Percentiles rank a stretch among this genome's conserved stretches.
These are phyloP conservation scores for Tachysurus fulvidraco DNA, from an alignment of 2,113 vertebrate species.

Conservation along the genomic window DNA sequence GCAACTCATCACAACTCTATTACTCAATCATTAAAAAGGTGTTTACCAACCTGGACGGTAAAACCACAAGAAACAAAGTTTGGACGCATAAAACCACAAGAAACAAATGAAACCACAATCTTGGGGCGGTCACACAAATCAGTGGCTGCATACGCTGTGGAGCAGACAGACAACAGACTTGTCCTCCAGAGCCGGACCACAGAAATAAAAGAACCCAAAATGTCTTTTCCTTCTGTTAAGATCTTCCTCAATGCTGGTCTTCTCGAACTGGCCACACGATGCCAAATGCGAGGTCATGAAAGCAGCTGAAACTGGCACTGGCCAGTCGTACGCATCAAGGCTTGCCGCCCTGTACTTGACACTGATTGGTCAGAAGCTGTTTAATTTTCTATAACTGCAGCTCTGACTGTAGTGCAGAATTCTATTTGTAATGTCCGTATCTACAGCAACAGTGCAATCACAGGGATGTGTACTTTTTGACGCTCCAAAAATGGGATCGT, in stretches of 20 bases:
- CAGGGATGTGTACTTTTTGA: background rate
- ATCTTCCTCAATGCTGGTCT: background rate
- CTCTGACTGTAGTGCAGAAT: background rate
- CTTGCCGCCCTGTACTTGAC: background rate
- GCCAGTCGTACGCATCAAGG: background rate
- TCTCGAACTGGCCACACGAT: background rate
- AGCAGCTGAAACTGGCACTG: background rate
- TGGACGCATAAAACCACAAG: background rate
- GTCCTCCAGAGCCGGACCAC: background rate
- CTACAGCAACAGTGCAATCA: background rate
- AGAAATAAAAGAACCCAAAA: background rate
- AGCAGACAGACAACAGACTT: background rate
- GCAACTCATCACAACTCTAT: background rate
- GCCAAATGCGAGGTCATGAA: background rate
- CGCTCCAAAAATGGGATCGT: background rate
- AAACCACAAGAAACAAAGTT: too few species aligned
- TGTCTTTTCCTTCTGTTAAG: background rate
- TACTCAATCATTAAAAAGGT: background rate
- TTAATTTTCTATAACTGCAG: background rate
- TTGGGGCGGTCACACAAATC: background rate
- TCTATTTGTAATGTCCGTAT: background rate
- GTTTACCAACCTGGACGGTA: background rate
- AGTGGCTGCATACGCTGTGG: background rate
- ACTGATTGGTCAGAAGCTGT: background rate
- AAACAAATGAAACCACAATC: background rate